Evolutionary conservation across 2,888 invertebrate species (phyloP), one percentile per base, ranked within the genome.

Genomic region (Galerucella pusilla): DNA sequence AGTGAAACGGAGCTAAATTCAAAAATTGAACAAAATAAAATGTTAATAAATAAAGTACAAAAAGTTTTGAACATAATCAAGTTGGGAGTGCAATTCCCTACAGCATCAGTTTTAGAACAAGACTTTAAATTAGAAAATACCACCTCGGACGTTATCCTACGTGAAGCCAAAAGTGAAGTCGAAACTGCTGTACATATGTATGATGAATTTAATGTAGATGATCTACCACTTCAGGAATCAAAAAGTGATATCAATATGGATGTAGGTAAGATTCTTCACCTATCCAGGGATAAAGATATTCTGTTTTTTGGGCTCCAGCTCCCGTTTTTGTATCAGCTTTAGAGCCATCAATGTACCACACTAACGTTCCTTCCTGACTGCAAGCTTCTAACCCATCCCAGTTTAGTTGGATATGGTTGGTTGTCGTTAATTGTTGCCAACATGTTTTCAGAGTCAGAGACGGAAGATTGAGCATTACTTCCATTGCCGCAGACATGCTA

Each of bases 21-120:
- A 3, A 85, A 84, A 77, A 80, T 84, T n/a, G 68, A 81, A 54
- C 81, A 83, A 76, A 83, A 83, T 7, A 82, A 85, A 68, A 57
- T 76, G 57, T 74, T 85, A 28, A 82, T 85, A 14, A 77, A 79
- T 14, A 77, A 82, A 72, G 83, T 85, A 4, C 81, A 82, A 66
- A 77, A 76, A n/a, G 80, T 84, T 10, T 73, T 85, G 63, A 71
- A 78, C n/a, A 83, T 81, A 54, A 81, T 85, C 16, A 80, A 78
- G 20, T 25, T 16, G 2, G 65, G 28, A 46, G 61, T 61, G 14
- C 61, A 61, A 35, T 61, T 35, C 28, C 61, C 61, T 14, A 12
- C 11, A 3, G 59, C 12, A n/a, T 16, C 28, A n/a, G 14, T n/a
- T 14, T 14, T 35, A 14, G 61, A 35, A 16, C 59, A 60, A 12